These are phyloP conservation scores for Pimephales promelas DNA, from an alignment of 2,113 vertebrate species.

Conservation along the genomic window DNA sequence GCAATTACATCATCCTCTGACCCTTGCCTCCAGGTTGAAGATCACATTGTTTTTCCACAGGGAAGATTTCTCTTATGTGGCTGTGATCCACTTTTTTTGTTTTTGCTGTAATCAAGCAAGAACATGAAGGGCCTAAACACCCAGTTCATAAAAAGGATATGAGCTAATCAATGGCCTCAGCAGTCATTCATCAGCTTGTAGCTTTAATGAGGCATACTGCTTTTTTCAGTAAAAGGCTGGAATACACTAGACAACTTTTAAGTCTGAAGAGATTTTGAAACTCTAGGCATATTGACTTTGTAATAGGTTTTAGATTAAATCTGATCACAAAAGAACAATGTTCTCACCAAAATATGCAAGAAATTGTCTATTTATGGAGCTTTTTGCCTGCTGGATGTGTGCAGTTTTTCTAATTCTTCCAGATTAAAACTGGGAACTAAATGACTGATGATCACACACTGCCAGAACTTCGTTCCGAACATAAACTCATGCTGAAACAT, in stretches of 20 bases:
- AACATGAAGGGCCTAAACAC: background rate
- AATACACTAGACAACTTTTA: background rate
- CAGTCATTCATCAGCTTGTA: background rate
- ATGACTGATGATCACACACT: no score
- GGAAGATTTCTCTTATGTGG: background rate
- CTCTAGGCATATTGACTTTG: background rate
- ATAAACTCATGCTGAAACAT: no score
- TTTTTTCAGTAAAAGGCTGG: background rate
- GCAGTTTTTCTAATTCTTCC: no score
- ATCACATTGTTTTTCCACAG: background rate
- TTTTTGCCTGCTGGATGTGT: no score
- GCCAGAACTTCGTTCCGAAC: no score
- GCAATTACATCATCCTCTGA: conserved; percentile 40
- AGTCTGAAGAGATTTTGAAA: background rate
- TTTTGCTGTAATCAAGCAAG: background rate
- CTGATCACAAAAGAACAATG: background rate
- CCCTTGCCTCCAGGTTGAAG: background rate
- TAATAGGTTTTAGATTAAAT: background rate
- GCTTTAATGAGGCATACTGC: background rate
- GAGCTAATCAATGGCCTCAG: background rate
- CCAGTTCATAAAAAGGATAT: conserved; percentile 15
- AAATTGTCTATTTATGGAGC: no score
- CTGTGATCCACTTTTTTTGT: background rate
- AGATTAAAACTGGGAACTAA: no score
- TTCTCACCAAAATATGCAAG: no score